phyloP scores from a whole-genome alignment of 2,888 invertebrate genomes.

The Aspidiotus rigidus region DNA sequence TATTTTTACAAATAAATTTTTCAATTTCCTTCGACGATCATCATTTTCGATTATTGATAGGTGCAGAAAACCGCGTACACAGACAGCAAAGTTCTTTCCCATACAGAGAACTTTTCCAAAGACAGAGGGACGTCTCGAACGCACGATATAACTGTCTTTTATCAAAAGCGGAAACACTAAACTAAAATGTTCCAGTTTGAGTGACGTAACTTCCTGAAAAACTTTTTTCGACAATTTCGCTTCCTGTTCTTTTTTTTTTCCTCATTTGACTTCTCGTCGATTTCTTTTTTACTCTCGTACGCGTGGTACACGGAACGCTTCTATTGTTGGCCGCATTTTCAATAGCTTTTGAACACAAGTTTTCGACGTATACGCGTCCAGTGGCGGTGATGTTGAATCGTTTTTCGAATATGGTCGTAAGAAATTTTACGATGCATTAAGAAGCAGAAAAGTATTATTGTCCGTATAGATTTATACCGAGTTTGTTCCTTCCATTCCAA shows the following conservation, averaged over 20 bases:
- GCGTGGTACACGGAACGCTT: slow-evolving; percentile 3
- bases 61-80: too few species aligned
- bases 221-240: slow-evolving; percentile 31
- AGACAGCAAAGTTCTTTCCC: too few species aligned
- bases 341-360: slow-evolving; percentile 27
- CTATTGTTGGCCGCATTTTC: slow-evolving; percentile 24
- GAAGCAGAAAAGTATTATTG: too few species aligned
- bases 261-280: slow-evolving; percentile 7
- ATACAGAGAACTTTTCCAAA: neutral
- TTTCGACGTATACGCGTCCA: slow-evolving; percentile 21
- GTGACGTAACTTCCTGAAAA: slow-evolving; percentile 33
- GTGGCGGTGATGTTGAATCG: neutral
- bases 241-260: slow-evolving; percentile 28
- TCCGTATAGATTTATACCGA: too few species aligned
- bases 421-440: neutral
- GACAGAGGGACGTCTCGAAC: slow-evolving; percentile 23
- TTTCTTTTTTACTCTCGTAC: slow-evolving; percentile 22
- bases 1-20: too few species aligned
- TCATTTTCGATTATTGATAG: too few species aligned
- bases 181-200: slow-evolving; percentile 33
- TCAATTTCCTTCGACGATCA: too few species aligned
- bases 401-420: neutral
- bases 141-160: slow-evolving; percentile 28
- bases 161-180: slow-evolving; percentile 29
- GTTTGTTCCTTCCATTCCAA: neutral